These are phyloP conservation scores for Tokudaia tokunoshimensis DNA, from an alignment of 2,797 vertebrate genomes.

Conservation along the genomic window DNA sequence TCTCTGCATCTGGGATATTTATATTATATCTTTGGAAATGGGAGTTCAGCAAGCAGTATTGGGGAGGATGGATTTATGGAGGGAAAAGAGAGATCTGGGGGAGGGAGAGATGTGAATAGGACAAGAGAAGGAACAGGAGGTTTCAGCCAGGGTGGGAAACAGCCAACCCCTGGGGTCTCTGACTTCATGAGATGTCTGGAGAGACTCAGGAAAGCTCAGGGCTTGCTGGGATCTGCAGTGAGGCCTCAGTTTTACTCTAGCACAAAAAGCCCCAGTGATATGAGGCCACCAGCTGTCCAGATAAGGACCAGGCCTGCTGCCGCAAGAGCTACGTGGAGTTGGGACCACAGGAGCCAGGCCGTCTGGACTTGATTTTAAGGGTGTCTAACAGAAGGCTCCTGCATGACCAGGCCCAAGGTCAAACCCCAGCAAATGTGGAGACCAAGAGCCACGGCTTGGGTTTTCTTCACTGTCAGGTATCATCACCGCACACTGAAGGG, in stretches of 20 bases:
- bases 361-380: neutral
- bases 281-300: rapidly evolving
- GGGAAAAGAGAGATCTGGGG: conserved; percentile 42
- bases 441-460: neutral
- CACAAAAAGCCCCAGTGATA: neutral
- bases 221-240: neutral
- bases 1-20: conserved; percentile 80
- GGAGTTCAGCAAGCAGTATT: conserved; percentile 75
- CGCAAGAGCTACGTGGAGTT: neutral
- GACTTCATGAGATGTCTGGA: neutral
- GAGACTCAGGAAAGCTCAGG: conserved; percentile 13
- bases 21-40: conserved; percentile 83
- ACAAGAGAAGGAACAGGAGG: neutral
- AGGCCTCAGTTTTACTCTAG: neutral
- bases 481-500: neutral
- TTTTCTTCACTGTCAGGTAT: neutral
- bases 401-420: too few relatives aligned
- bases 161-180: conserved; percentile 22
- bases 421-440: neutral
- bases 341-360: too few relatives aligned
- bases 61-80: conserved; percentile 73
- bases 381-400: neutral
- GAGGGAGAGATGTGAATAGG: conserved; percentile 52
- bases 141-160: neutral
- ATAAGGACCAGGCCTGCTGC: too few relatives aligned